These are phyloP conservation scores for Rhinoptilus africanus DNA, from an alignment of 2,113 vertebrate species.

Conservation along the genomic window DNA sequence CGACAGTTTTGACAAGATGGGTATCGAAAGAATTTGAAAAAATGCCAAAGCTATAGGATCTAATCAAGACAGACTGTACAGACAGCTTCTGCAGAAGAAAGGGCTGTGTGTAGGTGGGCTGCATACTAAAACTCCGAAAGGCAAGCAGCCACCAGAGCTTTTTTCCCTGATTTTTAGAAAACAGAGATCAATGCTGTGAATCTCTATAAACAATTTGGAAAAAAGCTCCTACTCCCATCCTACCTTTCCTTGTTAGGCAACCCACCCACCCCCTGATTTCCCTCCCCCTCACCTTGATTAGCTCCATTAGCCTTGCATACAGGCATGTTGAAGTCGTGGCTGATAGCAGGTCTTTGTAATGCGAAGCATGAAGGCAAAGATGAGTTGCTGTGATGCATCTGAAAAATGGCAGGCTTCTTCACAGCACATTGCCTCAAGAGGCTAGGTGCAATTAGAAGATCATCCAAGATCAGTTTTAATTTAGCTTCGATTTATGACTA, in stretches of 20 bases:
- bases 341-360: background rate
- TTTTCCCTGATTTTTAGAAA: background rate
- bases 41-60: background rate
- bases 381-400: background rate
- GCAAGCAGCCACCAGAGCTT: background rate
- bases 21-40: conserved; percentile 7
- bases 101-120: background rate
- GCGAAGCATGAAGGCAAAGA: background rate
- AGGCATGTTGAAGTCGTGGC: background rate
- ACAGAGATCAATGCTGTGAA: background rate
- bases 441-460: background rate
- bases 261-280: background rate
- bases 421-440: background rate
- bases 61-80: background rate
- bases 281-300: background rate
- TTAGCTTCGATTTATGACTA: conserved; percentile 13
- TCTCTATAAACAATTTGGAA: background rate
- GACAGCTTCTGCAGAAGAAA: background rate
- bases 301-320: background rate
- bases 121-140: conserved; percentile 20
- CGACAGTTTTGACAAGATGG: conserved; percentile 12
- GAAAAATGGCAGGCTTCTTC: background rate
- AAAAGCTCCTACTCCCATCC: background rate
- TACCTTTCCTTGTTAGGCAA: background rate
- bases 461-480: background rate